phyloP scores from a whole-genome alignment of 2,113 vertebrate species.

The Excalfactoria chinensis region DNA sequence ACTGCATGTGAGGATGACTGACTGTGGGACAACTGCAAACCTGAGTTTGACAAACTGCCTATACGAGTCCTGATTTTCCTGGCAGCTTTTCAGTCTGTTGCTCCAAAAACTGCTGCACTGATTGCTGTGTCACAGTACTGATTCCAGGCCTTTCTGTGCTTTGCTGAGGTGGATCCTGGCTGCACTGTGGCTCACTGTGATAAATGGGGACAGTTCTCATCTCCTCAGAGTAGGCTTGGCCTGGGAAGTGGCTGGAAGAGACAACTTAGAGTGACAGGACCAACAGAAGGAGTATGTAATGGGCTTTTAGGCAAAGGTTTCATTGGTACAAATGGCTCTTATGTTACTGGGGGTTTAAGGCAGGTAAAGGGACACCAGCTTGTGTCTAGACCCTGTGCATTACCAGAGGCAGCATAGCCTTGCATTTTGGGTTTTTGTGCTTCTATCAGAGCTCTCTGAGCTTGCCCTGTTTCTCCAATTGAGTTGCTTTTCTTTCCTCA shows the following conservation, averaged over 20 bases:
- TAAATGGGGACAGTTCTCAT: background rate
- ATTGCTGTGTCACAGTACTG: too few relatives aligned
- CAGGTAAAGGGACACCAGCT: background rate
- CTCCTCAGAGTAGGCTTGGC: background rate
- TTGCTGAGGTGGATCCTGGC: background rate
- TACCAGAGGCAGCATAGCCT: background rate
- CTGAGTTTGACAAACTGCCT: background rate
- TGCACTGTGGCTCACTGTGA: fast-evolving
- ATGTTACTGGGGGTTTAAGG: fast-evolving
- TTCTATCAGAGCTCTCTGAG: background rate
- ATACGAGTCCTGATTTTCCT: background rate
- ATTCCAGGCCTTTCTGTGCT: background rate
- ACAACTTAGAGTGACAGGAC: background rate
- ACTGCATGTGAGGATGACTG: fast-evolving
- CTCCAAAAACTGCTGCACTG: background rate
- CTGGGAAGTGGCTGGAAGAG: background rate
- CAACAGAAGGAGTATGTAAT: background rate
- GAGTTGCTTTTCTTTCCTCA: background rate
- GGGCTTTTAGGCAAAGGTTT: background rate
- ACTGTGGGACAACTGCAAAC: background rate
- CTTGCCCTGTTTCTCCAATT: background rate
- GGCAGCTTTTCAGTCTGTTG: background rate
- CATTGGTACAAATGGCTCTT: background rate
- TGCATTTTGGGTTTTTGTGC: background rate
- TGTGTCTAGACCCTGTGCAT: background rate